phyloP scores from a whole-genome alignment of 2,113 vertebrate species.

The Myxocyprinus asiaticus region DNA sequence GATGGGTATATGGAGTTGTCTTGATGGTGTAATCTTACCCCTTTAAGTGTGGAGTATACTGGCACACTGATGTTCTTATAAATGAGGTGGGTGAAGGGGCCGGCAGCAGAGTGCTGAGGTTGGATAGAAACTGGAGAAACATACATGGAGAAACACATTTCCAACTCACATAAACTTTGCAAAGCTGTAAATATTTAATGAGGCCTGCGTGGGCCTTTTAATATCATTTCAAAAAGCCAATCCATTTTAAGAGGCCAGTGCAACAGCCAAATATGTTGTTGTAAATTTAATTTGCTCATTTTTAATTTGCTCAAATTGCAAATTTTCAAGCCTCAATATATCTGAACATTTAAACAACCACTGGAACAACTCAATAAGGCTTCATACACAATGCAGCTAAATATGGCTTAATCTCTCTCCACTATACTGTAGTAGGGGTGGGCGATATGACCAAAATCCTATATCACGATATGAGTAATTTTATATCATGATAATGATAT shows the following conservation, averaged over 20 bases:
- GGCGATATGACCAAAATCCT: no score
- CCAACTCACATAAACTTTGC: background rate
- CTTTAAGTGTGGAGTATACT: slow-evolving; percentile 87
- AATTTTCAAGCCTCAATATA: background rate
- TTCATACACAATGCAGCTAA: no score
- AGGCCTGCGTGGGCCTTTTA: slow-evolving; percentile 9
- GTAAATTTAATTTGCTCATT: background rate
- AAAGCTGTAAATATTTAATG: slow-evolving; percentile 15
- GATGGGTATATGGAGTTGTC: background rate
- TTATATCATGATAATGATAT: no score
- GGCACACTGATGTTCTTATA: slow-evolving; percentile 86
- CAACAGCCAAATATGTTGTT: slow-evolving; percentile 2
- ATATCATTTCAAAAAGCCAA: slow-evolving; percentile 10
- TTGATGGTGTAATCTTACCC: slow-evolving; percentile 72
- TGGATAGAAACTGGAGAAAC: slow-evolving; percentile 73
- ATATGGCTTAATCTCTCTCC: no score
- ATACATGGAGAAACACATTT: slow-evolving; percentile 22
- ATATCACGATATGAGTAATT: no score
- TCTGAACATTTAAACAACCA: no score
- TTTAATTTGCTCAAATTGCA: background rate
- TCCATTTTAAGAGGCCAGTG: no score
- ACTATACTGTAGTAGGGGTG: no score
- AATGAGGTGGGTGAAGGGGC: slow-evolving; percentile 80
- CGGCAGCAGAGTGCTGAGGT: slow-evolving; percentile 70
- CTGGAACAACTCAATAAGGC: no score